Conservation (phyloP, 2,797 vertebrate species). For the Myotis planiceps region DNA sequence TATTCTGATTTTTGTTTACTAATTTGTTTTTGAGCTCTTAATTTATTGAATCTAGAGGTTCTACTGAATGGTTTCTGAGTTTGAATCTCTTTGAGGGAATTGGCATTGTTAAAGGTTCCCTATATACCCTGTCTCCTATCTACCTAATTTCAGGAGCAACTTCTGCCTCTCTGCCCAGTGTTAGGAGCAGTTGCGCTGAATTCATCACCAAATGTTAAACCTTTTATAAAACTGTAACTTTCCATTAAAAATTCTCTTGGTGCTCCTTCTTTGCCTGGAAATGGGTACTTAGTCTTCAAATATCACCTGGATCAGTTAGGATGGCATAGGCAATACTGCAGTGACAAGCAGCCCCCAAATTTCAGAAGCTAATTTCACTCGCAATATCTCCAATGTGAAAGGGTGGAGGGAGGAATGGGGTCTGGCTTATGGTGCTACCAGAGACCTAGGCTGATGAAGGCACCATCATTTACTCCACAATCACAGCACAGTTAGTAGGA, state of each 20-base stretch:
- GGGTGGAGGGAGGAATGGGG: accelerated
- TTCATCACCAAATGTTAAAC: background rate
- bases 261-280: background rate
- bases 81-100: background rate
- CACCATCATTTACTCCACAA: background rate
- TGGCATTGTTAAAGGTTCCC: background rate
- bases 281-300: background rate
- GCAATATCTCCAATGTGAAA: accelerated
- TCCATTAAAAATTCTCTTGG: background rate
- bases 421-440: background rate
- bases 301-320: background rate
- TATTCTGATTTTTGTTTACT: background rate
- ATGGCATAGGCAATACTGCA: too few species aligned
- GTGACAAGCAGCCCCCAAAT: background rate
- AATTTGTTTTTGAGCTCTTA: background rate
- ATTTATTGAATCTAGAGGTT: background rate
- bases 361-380: background rate
- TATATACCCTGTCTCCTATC: background rate
- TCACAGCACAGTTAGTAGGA: background rate
- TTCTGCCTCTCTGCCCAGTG: background rate
- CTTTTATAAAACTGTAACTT: background rate
- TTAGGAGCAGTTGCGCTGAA: background rate
- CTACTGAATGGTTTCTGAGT: background rate
- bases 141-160: background rate
- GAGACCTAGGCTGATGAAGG: background rate